Percentiles rank a stretch among this genome's conserved stretches.
phyloP scores from a whole-genome alignment of 2,113 vertebrate species.

The Oostethus manadensis region DNA sequence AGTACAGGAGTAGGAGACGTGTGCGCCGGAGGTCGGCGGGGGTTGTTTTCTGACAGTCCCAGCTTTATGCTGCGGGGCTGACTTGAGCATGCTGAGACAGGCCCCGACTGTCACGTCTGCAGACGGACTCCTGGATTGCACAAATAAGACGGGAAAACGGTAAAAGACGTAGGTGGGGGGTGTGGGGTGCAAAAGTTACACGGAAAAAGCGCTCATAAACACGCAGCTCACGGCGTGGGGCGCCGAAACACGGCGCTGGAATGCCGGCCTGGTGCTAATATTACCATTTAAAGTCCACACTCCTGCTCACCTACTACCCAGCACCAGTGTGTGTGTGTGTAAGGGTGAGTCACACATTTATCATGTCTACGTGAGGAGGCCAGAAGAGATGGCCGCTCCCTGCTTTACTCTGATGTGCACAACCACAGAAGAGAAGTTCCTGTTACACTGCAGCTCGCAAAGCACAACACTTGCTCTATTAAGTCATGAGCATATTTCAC shows the following conservation, averaged over 20 bases:
- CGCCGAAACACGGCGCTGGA: slow-evolving; percentile 67
- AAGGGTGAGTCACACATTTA: slow-evolving; percentile 61
- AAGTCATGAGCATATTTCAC: not conserved
- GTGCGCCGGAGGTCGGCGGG: not conserved
- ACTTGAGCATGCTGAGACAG: slow-evolving; percentile 30
- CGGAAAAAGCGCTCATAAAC: slow-evolving; percentile 15
- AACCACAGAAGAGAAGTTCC: not conserved
- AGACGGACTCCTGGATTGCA: slow-evolving; percentile 32
- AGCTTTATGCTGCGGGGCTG: slow-evolving; percentile 14
- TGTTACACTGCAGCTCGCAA: not conserved
- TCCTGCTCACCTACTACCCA: slow-evolving; percentile 41
- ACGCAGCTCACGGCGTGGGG: slow-evolving; percentile 66
- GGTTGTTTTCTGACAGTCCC: slow-evolving; percentile 1
- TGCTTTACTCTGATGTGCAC: not conserved
- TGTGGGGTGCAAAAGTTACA: slow-evolving; percentile 28
- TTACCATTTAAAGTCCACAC: slow-evolving; percentile 58
- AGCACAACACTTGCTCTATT: not conserved
- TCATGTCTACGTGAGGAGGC: slow-evolving; percentile 36
- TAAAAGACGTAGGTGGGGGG: not conserved
- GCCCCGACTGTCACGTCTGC: slow-evolving; percentile 26
- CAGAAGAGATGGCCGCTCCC: slow-evolving; percentile 52
- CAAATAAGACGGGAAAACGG: slow-evolving; percentile 10
- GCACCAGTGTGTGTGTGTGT: slow-evolving; percentile 13
- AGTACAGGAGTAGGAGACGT: slow-evolving; percentile 13
- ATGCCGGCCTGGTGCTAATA: slow-evolving; percentile 69